These are phyloP conservation scores for Aplidium turbinatum DNA, from an alignment of 23 tunicate species.

Conservation along the genomic window DNA sequence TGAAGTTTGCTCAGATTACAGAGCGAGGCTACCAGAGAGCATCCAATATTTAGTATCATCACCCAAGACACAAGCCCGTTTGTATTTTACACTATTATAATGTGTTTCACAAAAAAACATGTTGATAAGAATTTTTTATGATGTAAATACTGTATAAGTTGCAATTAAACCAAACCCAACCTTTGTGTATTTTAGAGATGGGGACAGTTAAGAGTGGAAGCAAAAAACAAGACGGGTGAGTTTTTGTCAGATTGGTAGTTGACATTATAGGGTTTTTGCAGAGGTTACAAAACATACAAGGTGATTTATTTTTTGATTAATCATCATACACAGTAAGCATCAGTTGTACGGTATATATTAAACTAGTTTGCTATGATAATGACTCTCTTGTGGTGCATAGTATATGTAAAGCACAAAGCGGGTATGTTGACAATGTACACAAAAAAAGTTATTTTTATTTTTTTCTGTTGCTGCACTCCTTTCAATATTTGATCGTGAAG, in stretches of 20 bases:
- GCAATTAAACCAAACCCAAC: not conserved
- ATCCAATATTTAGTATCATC: too few species aligned
- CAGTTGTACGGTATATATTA: too few species aligned
- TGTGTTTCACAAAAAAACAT: too few species aligned
- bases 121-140: not conserved
- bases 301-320: not conserved
- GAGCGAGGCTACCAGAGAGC: too few species aligned
- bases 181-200: slow-evolving; percentile 49
- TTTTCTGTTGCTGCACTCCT: too few species aligned
- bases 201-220: slow-evolving; percentile 64
- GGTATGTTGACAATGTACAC: slow-evolving; percentile 5
- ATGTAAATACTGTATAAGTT: not conserved
- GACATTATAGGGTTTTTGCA: not conserved
- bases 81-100: too few species aligned
- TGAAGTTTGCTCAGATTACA: too few species aligned
- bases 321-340: not conserved
- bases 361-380: too few species aligned
- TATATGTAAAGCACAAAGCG: not conserved
- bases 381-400: not conserved
- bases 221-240: slow-evolving; percentile 18
- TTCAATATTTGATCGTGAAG: too few species aligned
- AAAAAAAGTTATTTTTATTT: not conserved
- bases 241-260: not conserved
- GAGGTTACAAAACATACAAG: not conserved
- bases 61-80: too few species aligned